Evolutionary conservation across 2,888 invertebrate species (phyloP).

Genomic region (Julus scandinavius): DNA sequence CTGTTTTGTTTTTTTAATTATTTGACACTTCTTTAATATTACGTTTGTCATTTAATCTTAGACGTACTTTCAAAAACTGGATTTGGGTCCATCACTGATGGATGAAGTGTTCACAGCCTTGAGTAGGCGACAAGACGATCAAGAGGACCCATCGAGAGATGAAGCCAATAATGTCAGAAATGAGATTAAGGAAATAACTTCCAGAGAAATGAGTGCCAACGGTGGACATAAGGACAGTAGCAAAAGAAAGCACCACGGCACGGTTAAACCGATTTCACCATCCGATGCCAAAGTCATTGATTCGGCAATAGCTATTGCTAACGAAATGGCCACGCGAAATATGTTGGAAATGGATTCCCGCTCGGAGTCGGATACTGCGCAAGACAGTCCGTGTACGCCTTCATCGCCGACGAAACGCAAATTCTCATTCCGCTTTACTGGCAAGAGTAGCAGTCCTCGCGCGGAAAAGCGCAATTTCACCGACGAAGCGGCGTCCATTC

Average conservation of each 20-base stretch:
- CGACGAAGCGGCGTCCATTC: constrained; percentile 85
- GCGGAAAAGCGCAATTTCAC: constrained; percentile 86
- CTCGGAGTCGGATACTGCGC: constrained; percentile 60
- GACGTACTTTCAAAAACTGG: constrained; percentile 61
- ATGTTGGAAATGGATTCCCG: constrained; percentile 66
- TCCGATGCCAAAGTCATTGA: constrained; percentile 91
- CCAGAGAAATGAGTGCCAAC: constrained; percentile 66
- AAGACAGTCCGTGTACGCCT: constrained; percentile 69
- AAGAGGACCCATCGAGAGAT: constrained; percentile 57
- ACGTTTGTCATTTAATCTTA: constrained; percentile 56
- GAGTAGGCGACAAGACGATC: constrained; percentile 60
- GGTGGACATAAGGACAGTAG: constrained; percentile 57
- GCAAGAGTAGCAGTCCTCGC: constrained; percentile 69
- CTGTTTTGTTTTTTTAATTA: constrained; percentile 49
- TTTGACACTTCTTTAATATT: constrained; percentile 63
- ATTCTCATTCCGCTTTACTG: constrained; percentile 81
- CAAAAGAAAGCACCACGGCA: constrained; percentile 71
- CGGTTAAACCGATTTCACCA: constrained; percentile 90
- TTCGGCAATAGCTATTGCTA: constrained; percentile 91
- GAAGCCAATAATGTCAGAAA: constrained; percentile 75
- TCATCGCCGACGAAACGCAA: constrained; percentile 79
- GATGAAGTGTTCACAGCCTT: constrained; percentile 85
- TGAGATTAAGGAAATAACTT: constrained; percentile 73
- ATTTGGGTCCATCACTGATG: constrained; percentile 83
- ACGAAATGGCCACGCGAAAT: constrained; percentile 83